These are phyloP conservation scores for Hyposmocoma kahamanoa DNA, from an alignment of 1,140 invertebrate genomes.

Conservation along the genomic window DNA sequence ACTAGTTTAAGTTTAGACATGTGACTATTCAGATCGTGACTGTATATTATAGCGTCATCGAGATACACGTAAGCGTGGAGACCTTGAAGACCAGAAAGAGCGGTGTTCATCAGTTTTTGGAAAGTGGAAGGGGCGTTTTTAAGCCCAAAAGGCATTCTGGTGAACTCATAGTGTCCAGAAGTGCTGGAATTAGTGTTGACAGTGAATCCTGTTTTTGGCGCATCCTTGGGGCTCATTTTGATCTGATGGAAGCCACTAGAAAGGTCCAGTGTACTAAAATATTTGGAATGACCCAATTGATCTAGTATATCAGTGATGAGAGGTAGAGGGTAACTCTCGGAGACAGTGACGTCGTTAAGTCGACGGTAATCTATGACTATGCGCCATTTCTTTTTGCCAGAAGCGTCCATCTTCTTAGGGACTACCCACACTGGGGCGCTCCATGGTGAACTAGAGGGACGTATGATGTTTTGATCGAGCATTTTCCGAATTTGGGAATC, in stretches of 20 bases:
- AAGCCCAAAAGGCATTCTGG: constrained; percentile 16
- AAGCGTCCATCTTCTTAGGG: constrained; percentile 51
- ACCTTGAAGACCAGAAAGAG: constrained; percentile 15
- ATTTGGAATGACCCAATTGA: constrained; percentile 32
- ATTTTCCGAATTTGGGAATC: constrained; percentile 50
- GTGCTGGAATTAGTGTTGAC: too few species aligned
- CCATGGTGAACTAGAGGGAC: constrained; percentile 35
- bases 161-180: constrained; percentile 41
- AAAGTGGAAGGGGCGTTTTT: constrained; percentile 40
- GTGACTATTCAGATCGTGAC: constrained; percentile 19
- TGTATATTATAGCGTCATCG: neutral
- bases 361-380: constrained; percentile 52
- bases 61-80: constrained; percentile 7
- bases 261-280: constrained; percentile 57
- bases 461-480: constrained; percentile 53
- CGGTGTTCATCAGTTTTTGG: constrained; percentile 46
- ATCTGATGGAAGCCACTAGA: constrained; percentile 65
- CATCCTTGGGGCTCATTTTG: too few species aligned
- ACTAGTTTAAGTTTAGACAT: constrained; percentile 32
- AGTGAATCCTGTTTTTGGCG: constrained; percentile 44
- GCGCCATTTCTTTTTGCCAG: constrained; percentile 48
- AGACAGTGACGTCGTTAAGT: constrained; percentile 43
- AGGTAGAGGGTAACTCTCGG: constrained; percentile 71
- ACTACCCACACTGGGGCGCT: constrained; percentile 48
- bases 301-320: constrained; percentile 55